A percentile compares a stretch with the other conserved stretches of the same genome.
Conservation (phyloP, 2,797 vertebrate genomes). For the Rallus crepitans region DNA sequence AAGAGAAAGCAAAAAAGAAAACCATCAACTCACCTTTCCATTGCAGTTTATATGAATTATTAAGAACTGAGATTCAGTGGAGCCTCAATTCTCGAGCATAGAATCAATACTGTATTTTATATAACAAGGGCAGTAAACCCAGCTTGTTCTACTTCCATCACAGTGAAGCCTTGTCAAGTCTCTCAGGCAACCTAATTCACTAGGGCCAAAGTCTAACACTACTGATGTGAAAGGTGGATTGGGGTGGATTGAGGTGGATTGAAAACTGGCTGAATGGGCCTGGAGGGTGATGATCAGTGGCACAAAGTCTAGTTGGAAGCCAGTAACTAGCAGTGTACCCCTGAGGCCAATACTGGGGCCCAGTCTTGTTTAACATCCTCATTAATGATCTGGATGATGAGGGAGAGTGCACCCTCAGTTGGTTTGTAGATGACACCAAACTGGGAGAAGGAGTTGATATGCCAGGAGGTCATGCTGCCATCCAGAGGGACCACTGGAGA, state of each 20-base stretch:
- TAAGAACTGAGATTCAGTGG: slow-evolving; percentile 55
- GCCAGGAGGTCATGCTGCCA: not conserved
- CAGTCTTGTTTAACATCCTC: not conserved
- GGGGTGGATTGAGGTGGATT: not conserved
- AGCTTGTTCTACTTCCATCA: slow-evolving; percentile 22
- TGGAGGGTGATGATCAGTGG: not conserved
- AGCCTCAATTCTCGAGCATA: slow-evolving; percentile 33
- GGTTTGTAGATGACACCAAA: not conserved
- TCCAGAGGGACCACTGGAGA: not conserved
- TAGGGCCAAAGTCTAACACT: not conserved
- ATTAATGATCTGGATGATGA: not conserved
- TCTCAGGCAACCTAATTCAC: slow-evolving; percentile 18
- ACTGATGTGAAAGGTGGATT: not conserved
- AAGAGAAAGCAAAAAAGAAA: not conserved
- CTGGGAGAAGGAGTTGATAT: not conserved
- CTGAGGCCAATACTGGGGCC: not conserved
- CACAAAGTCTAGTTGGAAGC: not conserved
- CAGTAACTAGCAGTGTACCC: not conserved
- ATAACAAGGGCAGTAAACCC: slow-evolving; percentile 39
- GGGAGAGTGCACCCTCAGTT: not conserved
- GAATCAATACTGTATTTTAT: slow-evolving; percentile 70
- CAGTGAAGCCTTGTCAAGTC: slow-evolving; percentile 15
- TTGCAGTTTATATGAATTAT: slow-evolving; percentile 67
- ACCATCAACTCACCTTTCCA: slow-evolving; percentile 53
- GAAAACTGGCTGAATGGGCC: not conserved